phyloP scores from a whole-genome alignment of 2,797 vertebrate genomes.

The Phrynocephalus forsythii region DNA sequence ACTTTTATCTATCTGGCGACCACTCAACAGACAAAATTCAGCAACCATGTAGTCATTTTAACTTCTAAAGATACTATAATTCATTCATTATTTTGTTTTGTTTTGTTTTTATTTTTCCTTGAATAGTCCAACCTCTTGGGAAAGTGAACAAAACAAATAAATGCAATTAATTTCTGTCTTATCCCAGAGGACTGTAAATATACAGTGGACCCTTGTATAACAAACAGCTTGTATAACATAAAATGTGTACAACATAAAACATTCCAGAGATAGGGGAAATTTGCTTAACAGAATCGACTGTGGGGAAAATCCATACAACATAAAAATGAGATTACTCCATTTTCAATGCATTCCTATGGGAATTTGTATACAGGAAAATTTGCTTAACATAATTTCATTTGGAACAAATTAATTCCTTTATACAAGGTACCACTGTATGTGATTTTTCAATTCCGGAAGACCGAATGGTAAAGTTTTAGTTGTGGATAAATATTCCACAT shows the following conservation, averaged over 20 bases:
- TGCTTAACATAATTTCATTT: too few species aligned
- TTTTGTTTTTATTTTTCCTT: not conserved
- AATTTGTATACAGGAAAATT: too few species aligned
- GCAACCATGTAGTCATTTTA: not conserved
- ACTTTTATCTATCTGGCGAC: not conserved
- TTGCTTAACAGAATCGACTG: too few species aligned
- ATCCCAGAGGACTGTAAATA: not conserved
- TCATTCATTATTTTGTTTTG: not conserved
- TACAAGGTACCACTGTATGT: too few species aligned
- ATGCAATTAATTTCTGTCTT: not conserved
- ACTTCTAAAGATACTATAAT: conserved; percentile 2
- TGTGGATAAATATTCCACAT: not conserved
- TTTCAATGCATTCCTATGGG: too few species aligned
- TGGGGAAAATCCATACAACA: too few species aligned
- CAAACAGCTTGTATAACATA: too few species aligned
- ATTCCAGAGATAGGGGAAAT: too few species aligned
- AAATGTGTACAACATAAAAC: too few species aligned
- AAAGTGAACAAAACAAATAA: not conserved
- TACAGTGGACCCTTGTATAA: too few species aligned
- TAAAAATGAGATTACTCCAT: too few species aligned
- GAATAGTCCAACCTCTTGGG: not conserved
- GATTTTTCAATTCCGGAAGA: not conserved
- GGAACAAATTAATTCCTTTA: too few species aligned
- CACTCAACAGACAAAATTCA: not conserved
- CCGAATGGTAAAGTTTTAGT: not conserved